phyloP scores from a whole-genome alignment of 1,140 invertebrate genomes.

The Aporrectodea caliginosa region DNA sequence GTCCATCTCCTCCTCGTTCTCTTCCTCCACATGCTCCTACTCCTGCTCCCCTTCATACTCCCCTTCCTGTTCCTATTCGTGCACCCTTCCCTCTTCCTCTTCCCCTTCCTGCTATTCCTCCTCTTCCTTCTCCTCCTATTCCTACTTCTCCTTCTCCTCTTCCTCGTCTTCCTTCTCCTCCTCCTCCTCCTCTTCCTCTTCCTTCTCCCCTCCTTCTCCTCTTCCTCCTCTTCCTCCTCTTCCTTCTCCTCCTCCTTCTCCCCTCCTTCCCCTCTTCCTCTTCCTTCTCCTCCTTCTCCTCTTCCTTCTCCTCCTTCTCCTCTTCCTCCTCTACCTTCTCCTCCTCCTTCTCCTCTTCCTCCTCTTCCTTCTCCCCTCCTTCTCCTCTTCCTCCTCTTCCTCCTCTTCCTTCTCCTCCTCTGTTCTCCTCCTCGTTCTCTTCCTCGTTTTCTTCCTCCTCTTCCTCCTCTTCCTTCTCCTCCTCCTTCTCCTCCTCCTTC shows the following conservation, averaged over 20 bases:
- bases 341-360: not conserved
- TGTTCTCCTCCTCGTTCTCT: too few relatives aligned
- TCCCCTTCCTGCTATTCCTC: not conserved
- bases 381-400: not conserved
- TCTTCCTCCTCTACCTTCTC: not conserved
- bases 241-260: not conserved
- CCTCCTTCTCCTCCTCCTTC: too few relatives aligned
- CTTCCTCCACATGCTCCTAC: not conserved
- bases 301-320: not conserved
- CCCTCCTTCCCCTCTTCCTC: not conserved
- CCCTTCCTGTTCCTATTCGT: not conserved
- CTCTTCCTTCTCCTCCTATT: not conserved
- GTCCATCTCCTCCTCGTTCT: not conserved
- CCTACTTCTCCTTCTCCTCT: not conserved
- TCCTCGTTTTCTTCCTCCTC: too few relatives aligned
- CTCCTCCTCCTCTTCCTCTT: not conserved
- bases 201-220: not conserved
- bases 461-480: too few relatives aligned
- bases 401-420: not conserved
- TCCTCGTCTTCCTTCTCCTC: not conserved
- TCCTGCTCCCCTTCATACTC: not conserved
- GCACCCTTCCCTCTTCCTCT: not conserved
- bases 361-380: not conserved
- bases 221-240: not conserved
- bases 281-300: not conserved